phyloP scores from a whole-genome alignment of 1,140 invertebrate genomes.

The Caerostris darwini region DNA sequence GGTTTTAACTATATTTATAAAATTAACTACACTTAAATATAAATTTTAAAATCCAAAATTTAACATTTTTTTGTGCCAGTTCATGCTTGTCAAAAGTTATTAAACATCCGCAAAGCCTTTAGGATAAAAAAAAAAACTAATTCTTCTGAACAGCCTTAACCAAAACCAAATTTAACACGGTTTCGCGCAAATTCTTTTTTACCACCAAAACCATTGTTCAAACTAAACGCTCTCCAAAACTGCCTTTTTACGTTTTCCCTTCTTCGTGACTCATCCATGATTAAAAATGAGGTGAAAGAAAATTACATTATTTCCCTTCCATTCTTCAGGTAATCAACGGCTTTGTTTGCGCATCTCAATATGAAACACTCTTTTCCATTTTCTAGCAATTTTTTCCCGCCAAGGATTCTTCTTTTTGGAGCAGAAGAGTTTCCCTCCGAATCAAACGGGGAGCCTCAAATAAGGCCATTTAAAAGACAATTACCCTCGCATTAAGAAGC shows the following conservation, averaged over 20 bases:
- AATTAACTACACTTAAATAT: no score
- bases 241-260: neutral
- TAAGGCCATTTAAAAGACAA: constrained; percentile 58
- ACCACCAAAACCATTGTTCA: neutral
- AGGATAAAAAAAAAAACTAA: no score
- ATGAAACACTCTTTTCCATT: neutral
- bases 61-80: no score
- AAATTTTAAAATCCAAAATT: no score
- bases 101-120: no score
- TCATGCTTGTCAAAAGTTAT: no score
- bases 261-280: neutral
- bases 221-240: neutral
- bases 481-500: constrained; percentile 53
- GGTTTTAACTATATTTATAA: no score
- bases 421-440: neutral
- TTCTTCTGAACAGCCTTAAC: no score
- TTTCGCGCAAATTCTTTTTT: no score
- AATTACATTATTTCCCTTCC: neutral
- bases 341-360: neutral
- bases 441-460: neutral
- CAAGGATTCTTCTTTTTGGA: neutral
- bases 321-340: neutral
- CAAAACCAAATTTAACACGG: no score
- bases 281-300: neutral
- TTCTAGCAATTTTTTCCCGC: neutral